phyloP scores from a whole-genome alignment of 2,888 invertebrate genomes.

The Amorpha juglandis region DNA sequence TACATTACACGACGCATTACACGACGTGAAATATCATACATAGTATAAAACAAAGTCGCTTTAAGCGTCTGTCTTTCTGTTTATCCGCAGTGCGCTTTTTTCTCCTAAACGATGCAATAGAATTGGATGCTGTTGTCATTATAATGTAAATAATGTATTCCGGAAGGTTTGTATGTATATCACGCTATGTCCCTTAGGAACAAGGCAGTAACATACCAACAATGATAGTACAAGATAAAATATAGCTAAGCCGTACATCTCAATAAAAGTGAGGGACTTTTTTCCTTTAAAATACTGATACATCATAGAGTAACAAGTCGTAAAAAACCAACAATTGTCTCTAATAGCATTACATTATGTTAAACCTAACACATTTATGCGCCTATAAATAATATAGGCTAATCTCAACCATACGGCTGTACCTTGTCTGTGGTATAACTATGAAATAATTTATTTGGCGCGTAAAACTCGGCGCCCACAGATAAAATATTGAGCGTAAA shows the following conservation, averaged over 20 bases:
- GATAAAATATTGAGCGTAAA: conserved; percentile 13
- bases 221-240: too few relatives aligned
- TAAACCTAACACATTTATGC: conserved; percentile 5
- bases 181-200: too few relatives aligned
- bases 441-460: conserved; percentile 16
- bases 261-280: background rate
- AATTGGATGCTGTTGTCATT: too few relatives aligned
- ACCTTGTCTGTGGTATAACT: background rate
- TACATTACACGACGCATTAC: too few relatives aligned
- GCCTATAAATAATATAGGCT: conserved; percentile 10
- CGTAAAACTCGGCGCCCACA: conserved; percentile 13
- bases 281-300: background rate
- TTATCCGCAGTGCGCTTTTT: too few relatives aligned
- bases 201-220: too few relatives aligned
- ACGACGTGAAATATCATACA: too few relatives aligned
- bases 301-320: background rate
- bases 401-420: conserved; percentile 14
- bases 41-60: too few relatives aligned
- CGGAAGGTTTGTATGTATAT: too few relatives aligned
- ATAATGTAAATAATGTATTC: too few relatives aligned
- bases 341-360: conserved; percentile 8
- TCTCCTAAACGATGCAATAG: too few relatives aligned
- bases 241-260: background rate
- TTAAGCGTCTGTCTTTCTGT: too few relatives aligned
- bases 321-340: background rate